A percentile compares a stretch with the other conserved stretches of the same genome.
Conservation (phyloP, 2,113 vertebrate genomes). For the Menidia beryllina region DNA sequence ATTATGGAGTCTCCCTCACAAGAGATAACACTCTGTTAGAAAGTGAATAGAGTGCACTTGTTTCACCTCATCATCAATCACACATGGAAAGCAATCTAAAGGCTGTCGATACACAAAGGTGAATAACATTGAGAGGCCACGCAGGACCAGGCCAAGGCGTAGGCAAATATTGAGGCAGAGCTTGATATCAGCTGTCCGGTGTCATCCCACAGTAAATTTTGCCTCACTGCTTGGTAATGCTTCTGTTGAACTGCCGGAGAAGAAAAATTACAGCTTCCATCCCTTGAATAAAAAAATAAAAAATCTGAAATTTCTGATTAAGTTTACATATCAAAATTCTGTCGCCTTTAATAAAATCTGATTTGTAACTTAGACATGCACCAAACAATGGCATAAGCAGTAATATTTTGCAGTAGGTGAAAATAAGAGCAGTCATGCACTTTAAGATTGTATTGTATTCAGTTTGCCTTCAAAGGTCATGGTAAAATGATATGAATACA, state of each 20-base stretch:
- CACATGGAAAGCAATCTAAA: conserved; percentile 75
- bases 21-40: conserved; percentile 46
- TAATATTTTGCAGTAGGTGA: not conserved
- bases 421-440: too few species aligned
- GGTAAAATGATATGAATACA: too few species aligned
- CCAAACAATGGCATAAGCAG: not conserved
- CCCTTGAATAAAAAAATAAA: not conserved
- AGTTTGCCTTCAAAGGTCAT: too few species aligned
- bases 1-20: conserved; percentile 52
- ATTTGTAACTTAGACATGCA: not conserved
- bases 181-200: conserved; percentile 22
- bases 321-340: not conserved
- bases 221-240: conserved; percentile 24
- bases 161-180: conserved; percentile 37
- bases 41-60: conserved; percentile 47
- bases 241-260: conserved; percentile 7
- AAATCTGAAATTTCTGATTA: not conserved
- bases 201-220: conserved; percentile 33
- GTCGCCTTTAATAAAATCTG: not conserved
- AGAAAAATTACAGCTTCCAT: conserved; percentile 6
- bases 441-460: too few species aligned
- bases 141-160: conserved; percentile 41
- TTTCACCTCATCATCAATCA: conserved; percentile 79
- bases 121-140: conserved; percentile 60
- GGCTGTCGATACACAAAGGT: conserved; percentile 69